Evolutionary conservation across 1,140 invertebrate species (phyloP), one percentile per base, ranked within the genome.

Genomic region (Aleiodes sp.): DNA sequence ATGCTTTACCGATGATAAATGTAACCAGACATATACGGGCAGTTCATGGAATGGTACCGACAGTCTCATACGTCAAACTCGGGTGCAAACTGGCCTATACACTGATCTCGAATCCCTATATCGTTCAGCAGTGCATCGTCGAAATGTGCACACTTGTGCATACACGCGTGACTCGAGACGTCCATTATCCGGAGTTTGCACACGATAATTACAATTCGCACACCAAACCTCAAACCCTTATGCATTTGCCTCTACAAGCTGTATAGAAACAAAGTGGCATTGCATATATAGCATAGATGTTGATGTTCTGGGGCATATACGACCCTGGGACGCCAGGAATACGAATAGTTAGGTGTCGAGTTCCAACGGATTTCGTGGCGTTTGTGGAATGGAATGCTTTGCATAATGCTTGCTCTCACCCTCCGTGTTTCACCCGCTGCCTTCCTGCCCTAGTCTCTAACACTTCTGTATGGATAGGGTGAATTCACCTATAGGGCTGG

Each of bases 311-410:
- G 52, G 65, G 72, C 73, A 69, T 71, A 46, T 61, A 62, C 67
- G 63, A 68, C 64, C 43, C 65, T 33, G 67, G 9, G 39, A 68
- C 70, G 72, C 64, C 66, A 73, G 68, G 65, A 72, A 73, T 70
- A 76, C 75, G 77, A 80, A 80, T 80, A 80, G 76, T 78, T 78
- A 75, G 76, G 78, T 78, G 80, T 83, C 70, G 76, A 81, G 75
- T 80, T 80, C 75, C 73, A 62, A 66, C 76, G 79, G 69, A 80
- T 78, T 80, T 73, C 75, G 70, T 71, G 70, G 76, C 70, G 70
- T 76, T 75, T 74, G 65, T 73, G 72, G 75, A 80, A 79, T 73
- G 78, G 75, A 82, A 82, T 81, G 80, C 80, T 81, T 81, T 80
- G 78, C 81, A 83, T 82, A 81, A 82, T 83, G 76, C 74, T 76